Conservation (phyloP, 1,140 invertebrate species). For the Drosophila seguyi region DNA sequence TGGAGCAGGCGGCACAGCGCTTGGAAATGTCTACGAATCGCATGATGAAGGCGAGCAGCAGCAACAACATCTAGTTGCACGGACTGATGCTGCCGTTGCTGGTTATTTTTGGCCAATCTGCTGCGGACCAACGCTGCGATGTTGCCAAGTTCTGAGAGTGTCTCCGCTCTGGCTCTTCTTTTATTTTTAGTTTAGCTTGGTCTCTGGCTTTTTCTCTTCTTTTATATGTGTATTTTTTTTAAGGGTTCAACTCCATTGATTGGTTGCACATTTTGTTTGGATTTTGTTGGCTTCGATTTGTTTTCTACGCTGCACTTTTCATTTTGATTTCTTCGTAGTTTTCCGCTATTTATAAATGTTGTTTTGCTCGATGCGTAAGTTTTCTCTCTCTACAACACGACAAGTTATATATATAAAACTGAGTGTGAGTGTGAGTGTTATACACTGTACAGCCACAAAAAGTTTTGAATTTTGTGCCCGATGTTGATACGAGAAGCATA, state of each 20-base stretch:
- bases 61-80: slow-evolving; percentile 83
- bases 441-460: slow-evolving; percentile 64
- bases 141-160: slow-evolving; percentile 64
- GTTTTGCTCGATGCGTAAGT: slow-evolving; percentile 72
- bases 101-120: slow-evolving; percentile 63
- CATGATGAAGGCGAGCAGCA: slow-evolving; percentile 82
- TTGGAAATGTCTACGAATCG: slow-evolving; percentile 85
- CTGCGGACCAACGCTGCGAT: slow-evolving; percentile 72
- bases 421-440: slow-evolving; percentile 14
- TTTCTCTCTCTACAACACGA: slow-evolving; percentile 58
- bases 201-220: slow-evolving; percentile 5
- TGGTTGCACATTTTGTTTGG: slow-evolving; percentile 71
- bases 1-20: slow-evolving; percentile 62
- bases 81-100: slow-evolving; percentile 63
- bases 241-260: slow-evolving; percentile 78
- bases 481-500: slow-evolving; percentile 57
- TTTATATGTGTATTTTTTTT: slow-evolving; percentile 32
- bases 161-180: slow-evolving; percentile 21
- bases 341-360: slow-evolving; percentile 73
- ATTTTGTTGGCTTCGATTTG: slow-evolving; percentile 29
- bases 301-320: slow-evolving; percentile 63
- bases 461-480: slow-evolving; percentile 48
- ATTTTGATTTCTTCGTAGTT: slow-evolving; percentile 65
- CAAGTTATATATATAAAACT: slow-evolving; percentile 40
- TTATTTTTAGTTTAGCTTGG: slow-evolving; percentile 61